These are phyloP conservation scores for Brachionus manjavacas DNA, from an alignment of 1,140 invertebrate genomes.

Conservation along the genomic window DNA sequence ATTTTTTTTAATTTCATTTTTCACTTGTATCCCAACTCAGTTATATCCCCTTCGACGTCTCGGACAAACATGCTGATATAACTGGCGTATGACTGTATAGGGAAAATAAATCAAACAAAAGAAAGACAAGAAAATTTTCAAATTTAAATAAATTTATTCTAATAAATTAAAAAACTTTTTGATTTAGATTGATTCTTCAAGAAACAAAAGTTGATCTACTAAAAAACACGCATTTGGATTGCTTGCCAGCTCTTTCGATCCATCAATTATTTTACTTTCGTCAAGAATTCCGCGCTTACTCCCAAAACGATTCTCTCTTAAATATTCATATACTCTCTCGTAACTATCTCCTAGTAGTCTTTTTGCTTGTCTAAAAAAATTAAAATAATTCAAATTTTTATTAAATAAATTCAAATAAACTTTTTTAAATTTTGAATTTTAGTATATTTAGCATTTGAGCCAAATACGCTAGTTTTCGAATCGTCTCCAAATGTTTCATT, in stretches of 20 bases:
- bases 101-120: too few relatives aligned
- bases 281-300: conserved; percentile 43
- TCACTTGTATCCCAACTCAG: too few relatives aligned
- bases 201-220: conserved; percentile 56
- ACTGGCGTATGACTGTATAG: not conserved
- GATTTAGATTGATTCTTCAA: conserved; percentile 48
- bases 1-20: not conserved
- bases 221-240: conserved; percentile 55
- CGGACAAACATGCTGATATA: not conserved
- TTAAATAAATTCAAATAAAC: conserved; percentile 46
- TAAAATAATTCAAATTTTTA: conserved; percentile 37
- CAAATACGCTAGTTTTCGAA: conserved; percentile 51
- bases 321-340: conserved; percentile 52
- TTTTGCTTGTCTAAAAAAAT: conserved; percentile 50
- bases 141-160: not conserved
- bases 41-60: too few relatives aligned
- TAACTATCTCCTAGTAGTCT: conserved; percentile 51
- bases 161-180: not conserved
- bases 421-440: conserved; percentile 53
- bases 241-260: conserved; percentile 49
- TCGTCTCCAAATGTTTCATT: conserved; percentile 49
- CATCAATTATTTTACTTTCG: conserved; percentile 46
- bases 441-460: conserved; percentile 50
- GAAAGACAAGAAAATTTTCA: too few relatives aligned
- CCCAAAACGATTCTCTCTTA: conserved; percentile 49